Evolutionary conservation across 1,140 invertebrate genomes (phyloP).

Genomic region (Halesus radiatus): DNA sequence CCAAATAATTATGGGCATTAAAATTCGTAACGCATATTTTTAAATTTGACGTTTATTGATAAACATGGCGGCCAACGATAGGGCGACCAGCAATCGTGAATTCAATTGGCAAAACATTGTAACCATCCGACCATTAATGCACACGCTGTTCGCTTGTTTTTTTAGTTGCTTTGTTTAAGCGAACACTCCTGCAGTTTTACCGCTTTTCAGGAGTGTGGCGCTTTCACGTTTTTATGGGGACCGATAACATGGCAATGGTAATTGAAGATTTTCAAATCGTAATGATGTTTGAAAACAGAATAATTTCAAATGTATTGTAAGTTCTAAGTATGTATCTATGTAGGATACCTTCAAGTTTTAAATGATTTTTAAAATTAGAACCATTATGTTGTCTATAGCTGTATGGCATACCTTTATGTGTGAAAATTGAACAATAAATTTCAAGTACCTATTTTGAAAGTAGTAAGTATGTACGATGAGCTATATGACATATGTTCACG

Average conservation of each 20-base stretch:
- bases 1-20: no score
- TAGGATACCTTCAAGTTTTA: no score
- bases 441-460: no score
- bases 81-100: constrained; percentile 31
- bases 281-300: not conserved
- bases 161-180: not conserved
- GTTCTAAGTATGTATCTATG: no score
- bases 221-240: not conserved
- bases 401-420: no score
- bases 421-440: no score
- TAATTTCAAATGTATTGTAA: no score
- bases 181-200: not conserved
- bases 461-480: no score
- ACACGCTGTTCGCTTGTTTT: not conserved
- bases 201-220: not conserved
- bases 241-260: not conserved
- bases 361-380: no score
- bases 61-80: constrained; percentile 31
- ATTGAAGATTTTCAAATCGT: not conserved
- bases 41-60: constrained; percentile 11
- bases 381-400: no score
- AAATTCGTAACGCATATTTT: constrained; percentile 6
- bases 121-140: constrained; percentile 35
- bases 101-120: constrained; percentile 43
- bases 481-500: no score